Percentiles rank a stretch among this genome's conserved stretches.
phyloP scores from a whole-genome alignment of 2,797 vertebrate genomes.

The Lophotriccus pileatus region DNA sequence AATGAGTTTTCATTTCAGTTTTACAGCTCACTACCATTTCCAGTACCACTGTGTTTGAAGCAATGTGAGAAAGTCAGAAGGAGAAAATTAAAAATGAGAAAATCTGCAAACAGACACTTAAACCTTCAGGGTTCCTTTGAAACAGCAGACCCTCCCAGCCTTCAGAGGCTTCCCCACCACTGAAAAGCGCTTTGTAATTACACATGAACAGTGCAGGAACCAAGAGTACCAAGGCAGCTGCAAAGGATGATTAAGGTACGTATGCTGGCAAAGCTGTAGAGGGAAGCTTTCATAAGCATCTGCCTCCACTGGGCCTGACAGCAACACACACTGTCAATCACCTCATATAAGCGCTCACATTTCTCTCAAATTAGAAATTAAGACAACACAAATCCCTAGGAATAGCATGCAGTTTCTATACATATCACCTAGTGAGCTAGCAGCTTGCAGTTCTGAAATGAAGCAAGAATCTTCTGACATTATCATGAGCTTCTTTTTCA shows the following conservation, averaged over 20 bases:
- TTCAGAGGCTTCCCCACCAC: background rate
- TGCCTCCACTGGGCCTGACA: background rate
- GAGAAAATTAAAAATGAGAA: background rate
- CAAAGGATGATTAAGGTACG: background rate
- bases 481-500: constrained; percentile 55
- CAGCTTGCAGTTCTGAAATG: background rate
- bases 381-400: constrained; percentile 4
- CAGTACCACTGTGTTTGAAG: background rate
- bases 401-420: constrained; percentile 50
- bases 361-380: constrained; percentile 46
- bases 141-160: background rate
- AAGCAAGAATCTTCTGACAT: constrained; percentile 51
- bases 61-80: background rate
- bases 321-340: constrained; percentile 14
- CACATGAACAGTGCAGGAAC: background rate
- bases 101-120: background rate
- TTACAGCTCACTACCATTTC: background rate
- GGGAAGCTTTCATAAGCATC: constrained; percentile 8
- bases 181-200: background rate
- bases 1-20: background rate
- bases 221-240: background rate
- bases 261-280: background rate
- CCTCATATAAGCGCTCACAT: background rate
- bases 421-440: constrained; percentile 35
- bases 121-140: background rate